These are phyloP conservation scores for Antidorcas marsupialis DNA, from an alignment of 2,113 vertebrate genomes.

Conservation along the genomic window DNA sequence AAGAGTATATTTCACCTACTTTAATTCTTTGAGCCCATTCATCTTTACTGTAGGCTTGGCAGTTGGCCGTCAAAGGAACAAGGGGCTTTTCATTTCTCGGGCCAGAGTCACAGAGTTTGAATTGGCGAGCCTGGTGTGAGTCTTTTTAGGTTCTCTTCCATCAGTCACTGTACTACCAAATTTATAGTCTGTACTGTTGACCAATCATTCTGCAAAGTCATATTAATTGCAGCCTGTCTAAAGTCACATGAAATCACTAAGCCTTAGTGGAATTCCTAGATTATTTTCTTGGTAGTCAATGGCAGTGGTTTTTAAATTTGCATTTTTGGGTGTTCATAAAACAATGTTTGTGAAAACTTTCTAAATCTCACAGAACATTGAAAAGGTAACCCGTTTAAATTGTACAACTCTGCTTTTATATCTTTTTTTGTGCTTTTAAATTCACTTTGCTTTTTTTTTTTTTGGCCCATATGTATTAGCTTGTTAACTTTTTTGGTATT, in stretches of 20 bases:
- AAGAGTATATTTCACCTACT: not conserved
- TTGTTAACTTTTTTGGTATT: not conserved
- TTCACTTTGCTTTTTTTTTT: not conserved
- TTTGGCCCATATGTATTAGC: not conserved
- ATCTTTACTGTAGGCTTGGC: not conserved
- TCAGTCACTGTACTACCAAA: not conserved
- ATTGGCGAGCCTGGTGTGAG: not conserved
- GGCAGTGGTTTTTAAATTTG: not conserved
- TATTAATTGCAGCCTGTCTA: not conserved
- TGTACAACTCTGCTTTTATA: not conserved
- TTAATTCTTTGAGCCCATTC: not conserved
- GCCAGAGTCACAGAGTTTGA: not conserved
- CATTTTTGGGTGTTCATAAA: not conserved
- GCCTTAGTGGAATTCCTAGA: not conserved
- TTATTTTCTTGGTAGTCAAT: not conserved
- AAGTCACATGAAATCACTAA: not conserved
- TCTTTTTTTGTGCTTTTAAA: not conserved
- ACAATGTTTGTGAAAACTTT: not conserved
- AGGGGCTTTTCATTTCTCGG: not conserved
- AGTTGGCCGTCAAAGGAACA: not conserved
- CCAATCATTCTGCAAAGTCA: not conserved
- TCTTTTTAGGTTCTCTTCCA: not conserved
- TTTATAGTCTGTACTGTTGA: not conserved
- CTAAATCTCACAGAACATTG: not conserved
- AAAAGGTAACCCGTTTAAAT: not conserved